Conservation (phyloP, 2,113 vertebrate species). For the Vulpes lagopus region DNA sequence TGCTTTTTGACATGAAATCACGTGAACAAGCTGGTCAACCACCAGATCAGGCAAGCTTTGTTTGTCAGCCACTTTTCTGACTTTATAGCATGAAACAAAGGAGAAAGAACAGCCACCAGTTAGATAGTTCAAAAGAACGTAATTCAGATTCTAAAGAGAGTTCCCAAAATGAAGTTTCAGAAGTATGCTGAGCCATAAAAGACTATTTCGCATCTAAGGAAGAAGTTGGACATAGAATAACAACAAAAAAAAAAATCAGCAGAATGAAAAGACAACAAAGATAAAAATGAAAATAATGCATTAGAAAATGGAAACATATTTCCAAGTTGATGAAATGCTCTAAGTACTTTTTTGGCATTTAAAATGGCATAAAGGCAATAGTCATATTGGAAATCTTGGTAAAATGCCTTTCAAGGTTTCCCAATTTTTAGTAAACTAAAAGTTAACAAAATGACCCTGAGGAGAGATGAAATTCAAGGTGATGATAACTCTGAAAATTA, state of each 20-base stretch:
- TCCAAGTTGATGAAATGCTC: neutral
- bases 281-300: slow-evolving; percentile 38
- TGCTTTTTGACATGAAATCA: slow-evolving; percentile 46
- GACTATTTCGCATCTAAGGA: neutral
- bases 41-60: slow-evolving; percentile 24
- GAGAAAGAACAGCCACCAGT: neutral
- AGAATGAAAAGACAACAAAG: slow-evolving; percentile 19
- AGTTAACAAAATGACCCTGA: neutral
- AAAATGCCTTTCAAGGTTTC: neutral
- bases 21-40: neutral
- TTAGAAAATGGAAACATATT: slow-evolving; percentile 33
- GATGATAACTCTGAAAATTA: neutral
- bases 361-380: neutral
- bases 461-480: neutral
- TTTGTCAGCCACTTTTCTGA: neutral
- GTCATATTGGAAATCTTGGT: neutral
- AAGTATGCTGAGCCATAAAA: neutral
- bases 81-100: neutral
- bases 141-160: neutral
- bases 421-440: neutral
- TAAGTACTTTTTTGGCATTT: neutral
- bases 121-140: slow-evolving; percentile 30
- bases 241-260: neutral
- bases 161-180: slow-evolving; percentile 31
- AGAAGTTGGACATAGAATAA: slow-evolving; percentile 34